Evolutionary conservation across 2,888 invertebrate genomes (phyloP).

Genomic region (Drosophila prolongata): DNA sequence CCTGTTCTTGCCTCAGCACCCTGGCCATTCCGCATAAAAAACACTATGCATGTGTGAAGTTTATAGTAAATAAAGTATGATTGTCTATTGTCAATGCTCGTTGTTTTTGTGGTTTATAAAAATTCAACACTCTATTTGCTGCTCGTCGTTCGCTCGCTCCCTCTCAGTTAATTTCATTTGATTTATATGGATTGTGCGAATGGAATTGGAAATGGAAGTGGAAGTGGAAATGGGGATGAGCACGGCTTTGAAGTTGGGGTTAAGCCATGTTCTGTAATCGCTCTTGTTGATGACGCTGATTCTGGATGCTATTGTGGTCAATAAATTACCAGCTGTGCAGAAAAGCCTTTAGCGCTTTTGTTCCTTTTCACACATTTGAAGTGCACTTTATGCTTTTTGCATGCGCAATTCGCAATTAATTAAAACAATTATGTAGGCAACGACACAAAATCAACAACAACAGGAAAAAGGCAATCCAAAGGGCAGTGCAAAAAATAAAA

Average conservation of each 20-base stretch:
- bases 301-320: constrained; percentile 57
- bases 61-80: constrained; percentile 66
- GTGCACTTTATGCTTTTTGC: constrained; percentile 75
- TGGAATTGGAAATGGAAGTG: constrained; percentile 5
- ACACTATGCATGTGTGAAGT: constrained; percentile 52
- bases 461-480: constrained; percentile 42
- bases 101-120: constrained; percentile 56
- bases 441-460: constrained; percentile 14
- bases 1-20: constrained; percentile 31
- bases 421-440: constrained; percentile 72
- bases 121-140: constrained; percentile 60
- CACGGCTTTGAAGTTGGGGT: constrained; percentile 17
- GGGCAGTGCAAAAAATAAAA: constrained; percentile 16
- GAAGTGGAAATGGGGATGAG: constrained; percentile 12
- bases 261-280: constrained; percentile 50
- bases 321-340: constrained; percentile 74
- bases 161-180: constrained; percentile 68
- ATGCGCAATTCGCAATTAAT: constrained; percentile 76
- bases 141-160: constrained; percentile 9
- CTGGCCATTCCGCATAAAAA: constrained; percentile 13
- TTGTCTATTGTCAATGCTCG: constrained; percentile 46
- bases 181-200: constrained; percentile 56
- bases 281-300: constrained; percentile 43
- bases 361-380: constrained; percentile 70
- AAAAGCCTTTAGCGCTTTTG: constrained; percentile 56